Percentiles rank a stretch among this genome's conserved stretches.
Evolutionary conservation across 2,113 vertebrate species (phyloP).

Genomic region (Cochlearius cochlearius): DNA sequence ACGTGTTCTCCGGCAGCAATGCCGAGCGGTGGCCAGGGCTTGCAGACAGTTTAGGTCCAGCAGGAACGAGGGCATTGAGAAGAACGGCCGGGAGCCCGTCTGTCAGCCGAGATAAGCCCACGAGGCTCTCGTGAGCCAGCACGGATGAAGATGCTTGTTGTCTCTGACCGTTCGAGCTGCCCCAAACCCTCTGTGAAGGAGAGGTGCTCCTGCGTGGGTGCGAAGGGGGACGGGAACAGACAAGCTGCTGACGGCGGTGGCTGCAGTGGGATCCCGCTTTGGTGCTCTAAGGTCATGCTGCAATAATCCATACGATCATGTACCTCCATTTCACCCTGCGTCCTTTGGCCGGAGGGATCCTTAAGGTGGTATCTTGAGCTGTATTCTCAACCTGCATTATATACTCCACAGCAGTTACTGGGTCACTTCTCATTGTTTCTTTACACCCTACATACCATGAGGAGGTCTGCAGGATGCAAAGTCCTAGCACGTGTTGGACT

Average conservation of each 20-base stretch:
- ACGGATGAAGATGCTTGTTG: neutral
- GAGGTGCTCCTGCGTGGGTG: neutral
- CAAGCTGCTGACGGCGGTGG: accelerated
- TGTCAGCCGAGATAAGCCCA: neutral
- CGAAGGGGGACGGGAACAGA: neutral
- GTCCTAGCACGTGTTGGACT: neutral
- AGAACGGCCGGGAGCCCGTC: neutral
- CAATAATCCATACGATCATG: neutral
- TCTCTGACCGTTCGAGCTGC: neutral
- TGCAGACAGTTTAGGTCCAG: neutral
- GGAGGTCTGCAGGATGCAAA: neutral
- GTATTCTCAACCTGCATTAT: neutral
- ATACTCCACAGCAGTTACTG: neutral
- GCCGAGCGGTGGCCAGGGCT: neutral
- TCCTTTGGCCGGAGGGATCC: neutral
- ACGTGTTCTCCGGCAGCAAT: neutral
- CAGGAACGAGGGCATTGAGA: neutral
- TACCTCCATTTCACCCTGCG: neutral
- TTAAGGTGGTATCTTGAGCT: neutral
- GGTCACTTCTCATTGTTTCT: neutral
- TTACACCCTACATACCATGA: neutral
- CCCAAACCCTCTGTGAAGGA: neutral
- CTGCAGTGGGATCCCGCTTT: neutral
- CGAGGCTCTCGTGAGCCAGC: neutral
- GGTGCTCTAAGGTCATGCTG: neutral